Conservation (phyloP, 2,888 invertebrate species). For the Cryptocephalus moraei region DNA sequence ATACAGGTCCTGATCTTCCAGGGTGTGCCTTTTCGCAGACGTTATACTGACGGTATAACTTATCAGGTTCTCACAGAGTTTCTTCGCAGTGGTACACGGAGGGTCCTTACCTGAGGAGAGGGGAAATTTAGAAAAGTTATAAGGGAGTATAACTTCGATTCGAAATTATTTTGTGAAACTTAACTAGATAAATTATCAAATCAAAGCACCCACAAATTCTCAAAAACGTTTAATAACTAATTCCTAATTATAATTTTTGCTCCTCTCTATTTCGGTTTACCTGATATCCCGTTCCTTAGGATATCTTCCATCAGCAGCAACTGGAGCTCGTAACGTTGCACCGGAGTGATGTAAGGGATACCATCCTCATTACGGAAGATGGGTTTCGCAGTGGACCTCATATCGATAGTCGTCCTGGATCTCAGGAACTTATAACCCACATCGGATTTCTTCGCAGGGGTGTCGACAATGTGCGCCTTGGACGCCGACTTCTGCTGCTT, state of each 20-base stretch:
- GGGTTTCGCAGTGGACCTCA: slow-evolving; percentile 20
- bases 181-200: no score
- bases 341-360: slow-evolving; percentile 44
- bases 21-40: slow-evolving; percentile 67
- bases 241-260: no score
- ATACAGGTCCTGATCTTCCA: slow-evolving; percentile 74
- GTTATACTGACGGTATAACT: slow-evolving; percentile 74
- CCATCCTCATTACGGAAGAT: slow-evolving; percentile 43
- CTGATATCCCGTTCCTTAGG: slow-evolving; percentile 45
- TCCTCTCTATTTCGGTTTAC: slow-evolving; percentile 9
- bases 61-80: slow-evolving; percentile 60
- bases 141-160: no score
- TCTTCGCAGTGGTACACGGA: slow-evolving; percentile 50
- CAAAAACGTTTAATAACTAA: no score
- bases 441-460: slow-evolving; percentile 6
- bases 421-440: slow-evolving; percentile 29
- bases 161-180: no score
- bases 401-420: slow-evolving; percentile 36
- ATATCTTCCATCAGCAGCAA: slow-evolving; percentile 66
- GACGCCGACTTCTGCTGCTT: neutral
- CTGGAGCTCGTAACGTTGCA: slow-evolving; percentile 65
- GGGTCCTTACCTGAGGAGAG: slow-evolving; percentile 38
- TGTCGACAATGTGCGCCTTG: neutral
- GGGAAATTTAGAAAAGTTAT: no score
- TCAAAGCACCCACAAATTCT: no score